phyloP scores from a whole-genome alignment of 2,888 invertebrate species.

The Stegophylla sp. region DNA sequence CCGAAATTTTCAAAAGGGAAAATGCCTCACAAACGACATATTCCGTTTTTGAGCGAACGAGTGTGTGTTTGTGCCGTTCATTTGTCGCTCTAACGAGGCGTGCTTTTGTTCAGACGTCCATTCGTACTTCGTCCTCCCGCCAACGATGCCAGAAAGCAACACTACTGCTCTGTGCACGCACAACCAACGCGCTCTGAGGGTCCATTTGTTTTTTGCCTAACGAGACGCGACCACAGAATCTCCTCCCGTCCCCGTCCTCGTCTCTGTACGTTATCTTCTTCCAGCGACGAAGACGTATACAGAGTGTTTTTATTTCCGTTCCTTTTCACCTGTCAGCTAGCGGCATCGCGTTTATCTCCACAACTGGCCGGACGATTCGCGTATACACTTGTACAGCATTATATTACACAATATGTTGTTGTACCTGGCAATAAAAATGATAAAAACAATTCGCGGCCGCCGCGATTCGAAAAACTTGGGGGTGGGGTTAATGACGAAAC shows the following conservation, averaged over 20 bases:
- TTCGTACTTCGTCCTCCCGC: not conserved
- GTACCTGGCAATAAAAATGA: too few relatives aligned
- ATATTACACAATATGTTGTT: too few relatives aligned
- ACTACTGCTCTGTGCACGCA: not conserved
- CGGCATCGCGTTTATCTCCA: too few relatives aligned
- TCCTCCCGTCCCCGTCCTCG: too few relatives aligned
- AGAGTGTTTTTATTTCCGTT: not conserved
- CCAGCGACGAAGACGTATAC: not conserved
- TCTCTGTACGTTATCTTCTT: not conserved
- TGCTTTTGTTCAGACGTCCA: slow-evolving; percentile 31
- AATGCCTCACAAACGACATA: slow-evolving; percentile 19
- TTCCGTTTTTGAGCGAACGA: slow-evolving; percentile 2
- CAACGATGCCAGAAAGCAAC: slow-evolving; percentile 10
- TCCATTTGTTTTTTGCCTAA: slow-evolving; percentile 46
- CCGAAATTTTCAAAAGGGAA: slow-evolving; percentile 24
- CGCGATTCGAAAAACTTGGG: too few relatives aligned
- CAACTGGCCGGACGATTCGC: too few relatives aligned
- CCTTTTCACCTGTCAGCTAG: too few relatives aligned
- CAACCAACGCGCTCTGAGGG: not conserved
- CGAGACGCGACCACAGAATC: not conserved
- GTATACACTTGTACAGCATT: too few relatives aligned
- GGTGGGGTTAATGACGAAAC: too few relatives aligned
- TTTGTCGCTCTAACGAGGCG: slow-evolving; percentile 45
- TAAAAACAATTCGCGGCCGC: too few relatives aligned
- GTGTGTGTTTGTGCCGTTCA: slow-evolving; percentile 12